Evolutionary conservation across 2,113 vertebrate species (phyloP).

Genomic region (Bubo scandiacus): DNA sequence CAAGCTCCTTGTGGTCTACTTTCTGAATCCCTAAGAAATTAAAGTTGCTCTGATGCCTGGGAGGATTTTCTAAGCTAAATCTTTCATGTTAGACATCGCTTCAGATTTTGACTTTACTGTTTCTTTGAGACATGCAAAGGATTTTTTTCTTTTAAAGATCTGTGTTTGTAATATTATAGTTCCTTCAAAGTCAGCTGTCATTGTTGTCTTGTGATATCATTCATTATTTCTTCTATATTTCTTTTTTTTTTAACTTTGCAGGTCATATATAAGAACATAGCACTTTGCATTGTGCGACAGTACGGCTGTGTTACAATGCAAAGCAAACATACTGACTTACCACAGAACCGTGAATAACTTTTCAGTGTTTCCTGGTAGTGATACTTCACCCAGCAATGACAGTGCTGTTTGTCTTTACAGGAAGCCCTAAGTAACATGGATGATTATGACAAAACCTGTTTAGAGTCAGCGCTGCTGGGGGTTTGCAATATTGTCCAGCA

Average conservation of each 20-base stretch:
- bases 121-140: not conserved
- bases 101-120: not conserved
- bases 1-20: not conserved
- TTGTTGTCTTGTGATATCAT: not conserved
- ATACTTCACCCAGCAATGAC: not conserved
- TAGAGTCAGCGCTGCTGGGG: conserved; percentile 89
- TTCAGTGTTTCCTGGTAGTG: not conserved
- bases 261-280: not conserved
- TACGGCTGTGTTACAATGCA: not conserved
- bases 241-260: not conserved
- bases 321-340: not conserved
- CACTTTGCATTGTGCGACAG: not conserved
- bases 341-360: not conserved
- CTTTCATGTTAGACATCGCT: not conserved
- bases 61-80: not conserved
- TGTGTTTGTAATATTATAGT: not conserved
- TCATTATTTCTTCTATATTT: not conserved
- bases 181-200: not conserved
- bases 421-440: conserved; percentile 93
- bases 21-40: not conserved
- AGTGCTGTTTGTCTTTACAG: conserved; percentile 70
- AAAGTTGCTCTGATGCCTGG: not conserved
- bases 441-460: conserved; percentile 96
- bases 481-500: conserved; percentile 94
- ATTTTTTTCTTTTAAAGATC: not conserved